These are phyloP conservation scores for Toxotes lorentzi DNA, from an alignment of 2,797 vertebrate species.

Conservation along the genomic window DNA sequence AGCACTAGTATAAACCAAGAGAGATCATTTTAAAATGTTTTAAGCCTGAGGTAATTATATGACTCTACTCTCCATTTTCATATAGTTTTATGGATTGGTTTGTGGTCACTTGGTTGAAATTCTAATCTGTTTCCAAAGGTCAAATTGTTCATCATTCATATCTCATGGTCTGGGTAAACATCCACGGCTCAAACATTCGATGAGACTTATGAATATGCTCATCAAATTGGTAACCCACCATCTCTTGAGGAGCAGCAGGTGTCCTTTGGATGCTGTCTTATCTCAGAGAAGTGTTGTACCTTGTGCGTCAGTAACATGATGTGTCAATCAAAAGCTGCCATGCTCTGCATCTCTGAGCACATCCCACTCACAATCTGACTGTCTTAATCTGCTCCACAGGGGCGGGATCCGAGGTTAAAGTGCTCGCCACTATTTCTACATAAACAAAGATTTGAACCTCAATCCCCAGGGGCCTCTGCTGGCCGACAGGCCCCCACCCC, in stretches of 20 bases:
- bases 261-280: slow-evolving; percentile 57
- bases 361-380: slow-evolving; percentile 29
- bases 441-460: slow-evolving; percentile 82
- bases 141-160: slow-evolving; percentile 85
- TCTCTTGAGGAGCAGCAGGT: slow-evolving; percentile 63
- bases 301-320: slow-evolving; percentile 39
- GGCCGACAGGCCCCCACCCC: slow-evolving; percentile 45
- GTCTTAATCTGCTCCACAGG: slow-evolving; percentile 69
- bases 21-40: slow-evolving; percentile 21
- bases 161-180: slow-evolving; percentile 80
- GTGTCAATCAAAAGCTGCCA: slow-evolving; percentile 64
- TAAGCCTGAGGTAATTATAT: slow-evolving; percentile 42
- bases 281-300: slow-evolving; percentile 43
- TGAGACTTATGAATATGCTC: slow-evolving; percentile 77
- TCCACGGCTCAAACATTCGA: slow-evolving; percentile 55
- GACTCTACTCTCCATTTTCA: slow-evolving; percentile 38
- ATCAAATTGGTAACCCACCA: slow-evolving; percentile 55
- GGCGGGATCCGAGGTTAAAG: slow-evolving; percentile 65
- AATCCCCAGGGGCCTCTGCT: slow-evolving; percentile 63
- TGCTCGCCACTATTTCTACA: slow-evolving; percentile 72
- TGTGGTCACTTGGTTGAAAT: slow-evolving; percentile 82
- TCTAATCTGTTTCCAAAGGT: slow-evolving; percentile 84
- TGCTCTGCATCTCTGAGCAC: slow-evolving; percentile 26
- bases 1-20: slow-evolving; percentile 6
- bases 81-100: slow-evolving; percentile 77